These are phyloP conservation scores for Sebastes nivosus DNA, from an alignment of 2,797 vertebrate species.

Conservation along the genomic window DNA sequence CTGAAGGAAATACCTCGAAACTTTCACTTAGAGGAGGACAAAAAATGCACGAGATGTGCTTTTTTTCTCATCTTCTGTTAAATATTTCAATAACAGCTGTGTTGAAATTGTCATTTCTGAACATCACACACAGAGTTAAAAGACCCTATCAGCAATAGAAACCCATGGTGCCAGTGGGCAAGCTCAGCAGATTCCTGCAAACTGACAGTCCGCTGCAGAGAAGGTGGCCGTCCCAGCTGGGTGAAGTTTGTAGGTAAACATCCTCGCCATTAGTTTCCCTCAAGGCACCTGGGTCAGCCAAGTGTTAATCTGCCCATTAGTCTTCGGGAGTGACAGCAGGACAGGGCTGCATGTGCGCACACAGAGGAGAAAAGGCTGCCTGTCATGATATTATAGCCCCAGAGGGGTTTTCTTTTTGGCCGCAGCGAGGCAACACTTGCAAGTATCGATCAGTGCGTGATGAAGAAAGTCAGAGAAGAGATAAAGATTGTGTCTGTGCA, in stretches of 20 bases:
- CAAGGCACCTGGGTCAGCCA: constrained; percentile 72
- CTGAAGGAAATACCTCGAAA: background rate
- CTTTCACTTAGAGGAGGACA: background rate
- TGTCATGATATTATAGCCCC: constrained; percentile 49
- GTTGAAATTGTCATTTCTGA: background rate
- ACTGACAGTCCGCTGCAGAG: constrained; percentile 27
- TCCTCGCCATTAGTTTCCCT: constrained; percentile 50
- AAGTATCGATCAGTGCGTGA: background rate
- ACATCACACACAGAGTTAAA: constrained; percentile 1
- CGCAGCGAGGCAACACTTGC: constrained; percentile 21
- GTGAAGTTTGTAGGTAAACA: constrained; percentile 74
- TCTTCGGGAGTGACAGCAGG: constrained; percentile 62
- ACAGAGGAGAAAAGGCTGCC: constrained; percentile 23
- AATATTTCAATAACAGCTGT: background rate
- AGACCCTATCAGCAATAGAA: background rate
- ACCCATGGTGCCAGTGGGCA: background rate
- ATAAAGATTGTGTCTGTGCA: constrained; percentile 41
- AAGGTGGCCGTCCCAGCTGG: constrained; percentile 47
- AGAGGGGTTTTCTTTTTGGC: constrained; percentile 43
- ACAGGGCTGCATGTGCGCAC: constrained; percentile 32
- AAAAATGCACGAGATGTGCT: background rate
- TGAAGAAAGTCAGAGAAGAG: background rate
- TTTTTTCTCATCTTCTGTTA: background rate
- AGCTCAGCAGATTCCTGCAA: constrained; percentile 52
- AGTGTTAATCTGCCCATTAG: constrained; percentile 76